phyloP scores from a whole-genome alignment of 1,140 invertebrate genomes.

The Nasonia giraulti region DNA sequence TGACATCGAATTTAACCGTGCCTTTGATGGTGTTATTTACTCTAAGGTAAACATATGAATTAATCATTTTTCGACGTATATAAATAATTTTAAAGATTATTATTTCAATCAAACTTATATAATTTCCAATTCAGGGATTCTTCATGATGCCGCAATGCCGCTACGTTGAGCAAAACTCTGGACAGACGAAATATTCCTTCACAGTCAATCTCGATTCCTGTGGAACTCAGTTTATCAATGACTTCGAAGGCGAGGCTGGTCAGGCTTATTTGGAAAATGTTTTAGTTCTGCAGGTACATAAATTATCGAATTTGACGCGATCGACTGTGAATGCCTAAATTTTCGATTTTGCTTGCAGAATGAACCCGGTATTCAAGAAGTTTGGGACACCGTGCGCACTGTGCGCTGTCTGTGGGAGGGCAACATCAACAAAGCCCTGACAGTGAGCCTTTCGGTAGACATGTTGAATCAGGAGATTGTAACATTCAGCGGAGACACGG shows the following conservation, averaged over 20 bases:
- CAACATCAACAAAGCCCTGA: constrained; percentile 83
- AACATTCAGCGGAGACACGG: constrained; percentile 88
- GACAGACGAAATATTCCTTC: constrained; percentile 82
- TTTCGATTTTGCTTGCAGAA: constrained; percentile 72
- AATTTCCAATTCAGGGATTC: constrained; percentile 75
- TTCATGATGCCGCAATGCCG: constrained; percentile 82
- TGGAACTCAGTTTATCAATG: constrained; percentile 87
- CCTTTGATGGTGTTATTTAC: constrained; percentile 87
- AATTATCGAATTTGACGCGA: background rate
- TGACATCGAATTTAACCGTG: constrained; percentile 84
- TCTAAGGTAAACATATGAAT: constrained; percentile 78
- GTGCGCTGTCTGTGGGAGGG: constrained; percentile 90
- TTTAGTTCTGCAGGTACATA: constrained; percentile 79
- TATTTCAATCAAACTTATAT: background rate
- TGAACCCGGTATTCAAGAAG: constrained; percentile 87
- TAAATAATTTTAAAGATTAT: background rate
- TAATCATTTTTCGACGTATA: background rate
- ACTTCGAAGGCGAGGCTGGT: constrained; percentile 82
- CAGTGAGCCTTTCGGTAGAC: constrained; percentile 84
- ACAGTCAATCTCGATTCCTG: constrained; percentile 85
- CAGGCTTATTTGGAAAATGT: constrained; percentile 88
- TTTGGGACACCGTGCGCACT: constrained; percentile 86
- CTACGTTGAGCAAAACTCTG: constrained; percentile 83
- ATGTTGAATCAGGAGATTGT: constrained; percentile 88
- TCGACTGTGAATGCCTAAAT: background rate